Evolutionary conservation across 2,888 invertebrate genomes (phyloP).

Genomic region (Caenorhabditis japonica): DNA sequence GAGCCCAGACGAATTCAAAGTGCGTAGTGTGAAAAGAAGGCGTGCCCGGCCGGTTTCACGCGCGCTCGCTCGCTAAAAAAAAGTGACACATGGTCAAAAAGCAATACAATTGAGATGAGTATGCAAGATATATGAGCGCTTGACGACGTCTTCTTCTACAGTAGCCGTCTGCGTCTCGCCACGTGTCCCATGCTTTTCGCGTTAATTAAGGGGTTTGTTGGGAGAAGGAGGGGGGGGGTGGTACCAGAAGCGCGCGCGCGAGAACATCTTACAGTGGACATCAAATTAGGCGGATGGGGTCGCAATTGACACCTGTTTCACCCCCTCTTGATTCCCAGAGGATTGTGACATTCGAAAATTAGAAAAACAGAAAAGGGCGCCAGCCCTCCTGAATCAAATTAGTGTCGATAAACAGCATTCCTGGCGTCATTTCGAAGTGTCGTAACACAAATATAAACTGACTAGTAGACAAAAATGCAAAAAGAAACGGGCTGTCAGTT

Average conservation of each 20-base stretch:
- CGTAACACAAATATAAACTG: too few relatives aligned
- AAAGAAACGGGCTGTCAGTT: too few relatives aligned
- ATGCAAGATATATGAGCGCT: constrained; percentile 55
- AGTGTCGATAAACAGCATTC: too few relatives aligned
- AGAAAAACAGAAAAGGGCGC: too few relatives aligned
- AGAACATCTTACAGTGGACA: constrained; percentile 42
- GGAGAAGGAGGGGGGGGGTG: too few relatives aligned
- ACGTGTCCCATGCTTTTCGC: constrained; percentile 19
- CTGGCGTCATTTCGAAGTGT: too few relatives aligned
- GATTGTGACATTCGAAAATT: too few relatives aligned
- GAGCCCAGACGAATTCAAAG: constrained; percentile 7
- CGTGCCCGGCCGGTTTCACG: too few relatives aligned
- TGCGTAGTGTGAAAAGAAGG: constrained; percentile 15
- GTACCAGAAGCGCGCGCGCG: constrained; percentile 7
- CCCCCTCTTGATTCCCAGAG: constrained; percentile 1
- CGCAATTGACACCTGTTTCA: constrained; percentile 47
- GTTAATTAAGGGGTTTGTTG: constrained; percentile 44
- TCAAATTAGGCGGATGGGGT: constrained; percentile 32
- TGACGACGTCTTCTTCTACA: constrained; percentile 25
- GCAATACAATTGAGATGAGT: constrained; percentile 57
- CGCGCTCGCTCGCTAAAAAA: too few relatives aligned
- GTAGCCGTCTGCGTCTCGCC: constrained; percentile 36
- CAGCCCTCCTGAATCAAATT: too few relatives aligned
- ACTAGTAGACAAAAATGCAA: too few relatives aligned
- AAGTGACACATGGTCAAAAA: constrained; percentile 55